These are phyloP conservation scores for Scaptomyza hsui DNA, from an alignment of 1,140 invertebrate genomes.

Conservation along the genomic window DNA sequence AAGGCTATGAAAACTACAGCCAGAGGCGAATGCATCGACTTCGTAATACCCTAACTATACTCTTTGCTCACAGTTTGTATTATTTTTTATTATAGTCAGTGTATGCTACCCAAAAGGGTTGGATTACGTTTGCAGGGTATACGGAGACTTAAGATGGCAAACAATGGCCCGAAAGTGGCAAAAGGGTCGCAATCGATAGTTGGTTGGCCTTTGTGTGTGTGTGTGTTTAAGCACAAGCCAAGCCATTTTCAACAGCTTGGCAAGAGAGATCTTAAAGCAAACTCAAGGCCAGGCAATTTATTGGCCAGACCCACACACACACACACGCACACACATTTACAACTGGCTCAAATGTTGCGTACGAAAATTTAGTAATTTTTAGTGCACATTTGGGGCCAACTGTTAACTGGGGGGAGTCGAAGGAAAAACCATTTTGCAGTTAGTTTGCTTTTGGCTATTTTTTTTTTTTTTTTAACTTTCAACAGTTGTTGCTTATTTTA, in stretches of 20 bases:
- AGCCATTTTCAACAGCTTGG: conserved; percentile 54
- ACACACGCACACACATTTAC: conserved; percentile 6
- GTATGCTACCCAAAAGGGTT: not conserved
- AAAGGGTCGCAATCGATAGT: conserved; percentile 53
- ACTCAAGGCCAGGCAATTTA: conserved; percentile 61
- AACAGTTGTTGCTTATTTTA: conserved; percentile 68
- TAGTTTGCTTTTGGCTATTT: conserved; percentile 66
- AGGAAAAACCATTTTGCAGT: conserved; percentile 73
- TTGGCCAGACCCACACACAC: conserved; percentile 25
- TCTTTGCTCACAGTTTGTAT: not conserved
- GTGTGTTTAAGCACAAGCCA: conserved; percentile 38
- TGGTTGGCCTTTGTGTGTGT: conserved; percentile 21
- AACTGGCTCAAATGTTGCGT: conserved; percentile 58
- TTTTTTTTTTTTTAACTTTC: conserved; percentile 20
- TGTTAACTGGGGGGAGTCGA: conserved; percentile 2
- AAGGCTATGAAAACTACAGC: conserved; percentile 18
- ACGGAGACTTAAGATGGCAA: conserved; percentile 14
- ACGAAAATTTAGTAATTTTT: conserved; percentile 70
- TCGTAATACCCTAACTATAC: conserved; percentile 13
- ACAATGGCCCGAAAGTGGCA: conserved; percentile 47
- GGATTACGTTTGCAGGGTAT: conserved; percentile 24
- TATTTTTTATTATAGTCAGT: not conserved
- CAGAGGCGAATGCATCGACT: not conserved
- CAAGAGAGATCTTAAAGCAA: conserved; percentile 60
- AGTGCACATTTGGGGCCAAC: conserved; percentile 59